Base-by-base conservation (phyloP, 2,113 vertebrate species). In the Aythya baeri region DNA sequence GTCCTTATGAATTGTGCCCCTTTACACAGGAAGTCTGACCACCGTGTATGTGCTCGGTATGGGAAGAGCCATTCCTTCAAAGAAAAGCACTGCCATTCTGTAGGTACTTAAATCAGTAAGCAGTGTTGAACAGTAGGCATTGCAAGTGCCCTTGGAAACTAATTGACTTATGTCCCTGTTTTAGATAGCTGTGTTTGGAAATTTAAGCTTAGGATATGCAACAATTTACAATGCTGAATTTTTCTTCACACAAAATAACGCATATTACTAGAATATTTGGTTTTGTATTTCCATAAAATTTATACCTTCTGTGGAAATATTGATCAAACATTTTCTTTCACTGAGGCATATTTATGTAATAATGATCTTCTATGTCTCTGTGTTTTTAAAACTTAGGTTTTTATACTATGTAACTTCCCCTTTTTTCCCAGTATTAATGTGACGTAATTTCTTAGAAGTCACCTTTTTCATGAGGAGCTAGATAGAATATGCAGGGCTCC, bases 41-140 rank as follows among this genome's bases (percentile, higher is more conserved):
- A 17, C 8, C 3, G 11, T 5, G 12, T 9, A 1, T 10, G 14
- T 15, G 58, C 84, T 82, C 12, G 0, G 0, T 7, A 55, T 16
- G 62, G 77, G 74, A 22, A 67, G 52, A 12, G 77, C 32, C 34
- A 3, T 62, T 70, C 36, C 66, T 79, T 84, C 46, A 75, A 50
- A 4, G 63, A 44, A 44, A 34, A 57, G 54, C 76, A 4, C 2
- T 3, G 50, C 83, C 54, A 82, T 18, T n/a, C 2, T 17, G 34
- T 12, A 23, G 68, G 65, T 46, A 72, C 31, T n/a, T 14, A 4
- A 57, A 15, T 34, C 7, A 63, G 27, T 58, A 27, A 66, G 27
- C 58, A 18, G 11, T 7, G 12, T 1, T 21, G 29, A 38, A 10
- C 16, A 46, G 78, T 34, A 11, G n/a, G 21, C 9, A 38, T 13